phyloP scores from a whole-genome alignment of 2,113 vertebrate species.

The Myotis brandtii region DNA sequence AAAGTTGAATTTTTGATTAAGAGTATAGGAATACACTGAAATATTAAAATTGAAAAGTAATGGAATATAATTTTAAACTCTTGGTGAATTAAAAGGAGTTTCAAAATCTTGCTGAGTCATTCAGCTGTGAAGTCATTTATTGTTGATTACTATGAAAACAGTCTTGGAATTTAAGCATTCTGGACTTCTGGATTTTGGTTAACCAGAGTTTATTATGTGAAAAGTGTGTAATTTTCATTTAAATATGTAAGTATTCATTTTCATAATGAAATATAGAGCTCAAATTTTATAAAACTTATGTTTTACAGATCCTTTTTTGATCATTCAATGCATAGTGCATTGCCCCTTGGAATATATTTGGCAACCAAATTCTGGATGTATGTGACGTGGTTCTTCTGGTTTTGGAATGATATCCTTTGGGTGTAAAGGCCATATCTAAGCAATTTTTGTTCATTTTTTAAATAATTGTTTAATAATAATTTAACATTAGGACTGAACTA shows the following conservation, averaged over 20 bases:
- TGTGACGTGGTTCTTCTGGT: constrained; percentile 99
- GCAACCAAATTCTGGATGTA: constrained; percentile 99
- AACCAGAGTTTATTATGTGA: neutral
- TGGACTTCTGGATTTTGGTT: constrained; percentile 4
- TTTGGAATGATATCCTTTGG: constrained; percentile 99
- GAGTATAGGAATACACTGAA: neutral
- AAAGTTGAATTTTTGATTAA: constrained; percentile 38
- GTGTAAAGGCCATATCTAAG: constrained; percentile 38
- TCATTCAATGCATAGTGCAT: constrained; percentile 99
- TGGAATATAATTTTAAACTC: constrained; percentile 20
- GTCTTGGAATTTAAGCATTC: neutral
- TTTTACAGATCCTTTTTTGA: constrained; percentile 96
- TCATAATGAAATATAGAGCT: constrained; percentile 46
- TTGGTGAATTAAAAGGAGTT: constrained; percentile 31
- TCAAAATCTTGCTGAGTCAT: constrained; percentile 6
- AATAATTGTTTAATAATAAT: constrained; percentile 33
- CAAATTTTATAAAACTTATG: constrained; percentile 40
- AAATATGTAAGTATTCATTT: neutral
- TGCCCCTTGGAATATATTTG: constrained; percentile 99
- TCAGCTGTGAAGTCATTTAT: constrained; percentile 30
- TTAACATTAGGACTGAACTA: constrained; percentile 19
- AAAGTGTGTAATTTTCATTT: constrained; percentile 47
- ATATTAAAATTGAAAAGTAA: constrained; percentile 24
- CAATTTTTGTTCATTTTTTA: constrained; percentile 30
- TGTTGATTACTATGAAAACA: neutral